A percentile compares a stretch with the other conserved stretches of the same genome.
Evolutionary conservation across 2,888 invertebrate genomes (phyloP).

Genomic region (Timandra comae): DNA sequence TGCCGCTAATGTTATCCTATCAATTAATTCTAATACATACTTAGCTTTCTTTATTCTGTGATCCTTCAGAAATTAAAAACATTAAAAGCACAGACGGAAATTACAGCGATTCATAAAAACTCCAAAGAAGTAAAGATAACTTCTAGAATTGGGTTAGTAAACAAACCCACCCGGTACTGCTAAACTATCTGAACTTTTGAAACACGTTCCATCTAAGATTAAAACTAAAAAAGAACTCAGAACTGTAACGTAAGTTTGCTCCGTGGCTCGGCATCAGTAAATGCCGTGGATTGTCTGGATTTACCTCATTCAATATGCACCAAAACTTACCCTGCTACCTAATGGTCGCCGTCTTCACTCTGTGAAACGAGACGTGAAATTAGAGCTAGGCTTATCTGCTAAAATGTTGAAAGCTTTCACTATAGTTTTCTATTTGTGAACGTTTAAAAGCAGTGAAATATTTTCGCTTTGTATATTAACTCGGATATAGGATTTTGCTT

Average conservation of each 20-base stretch:
- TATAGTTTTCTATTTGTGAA: slow-evolving; percentile 15
- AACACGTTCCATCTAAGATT: slow-evolving; percentile 9
- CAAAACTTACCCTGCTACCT: slow-evolving; percentile 13
- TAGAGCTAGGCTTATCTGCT: slow-evolving; percentile 19
- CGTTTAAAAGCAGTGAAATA: slow-evolving; percentile 1
- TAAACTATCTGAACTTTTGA: background rate
- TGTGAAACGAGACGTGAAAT: slow-evolving; percentile 22
- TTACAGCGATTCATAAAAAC: no score
- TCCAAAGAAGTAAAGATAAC: no score
- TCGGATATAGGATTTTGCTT: no score
- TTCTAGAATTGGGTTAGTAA: no score
- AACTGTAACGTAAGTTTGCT: slow-evolving; percentile 10
- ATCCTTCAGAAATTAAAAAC: no score
- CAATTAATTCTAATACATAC: no score
- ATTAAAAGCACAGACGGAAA: no score
- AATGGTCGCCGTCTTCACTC: slow-evolving; percentile 9
- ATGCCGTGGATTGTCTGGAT: slow-evolving; percentile 4
- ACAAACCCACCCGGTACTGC: no score
- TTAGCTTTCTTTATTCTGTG: no score
- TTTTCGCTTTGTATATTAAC: background rate
- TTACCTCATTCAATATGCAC: slow-evolving; percentile 22
- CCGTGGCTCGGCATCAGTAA: slow-evolving; percentile 3
- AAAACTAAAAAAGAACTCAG: slow-evolving; percentile 18
- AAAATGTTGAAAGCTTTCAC: slow-evolving; percentile 19
- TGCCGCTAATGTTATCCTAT: no score